These are phyloP conservation scores for Trachemys scripta DNA, from an alignment of 2,113 vertebrate genomes.

Conservation along the genomic window DNA sequence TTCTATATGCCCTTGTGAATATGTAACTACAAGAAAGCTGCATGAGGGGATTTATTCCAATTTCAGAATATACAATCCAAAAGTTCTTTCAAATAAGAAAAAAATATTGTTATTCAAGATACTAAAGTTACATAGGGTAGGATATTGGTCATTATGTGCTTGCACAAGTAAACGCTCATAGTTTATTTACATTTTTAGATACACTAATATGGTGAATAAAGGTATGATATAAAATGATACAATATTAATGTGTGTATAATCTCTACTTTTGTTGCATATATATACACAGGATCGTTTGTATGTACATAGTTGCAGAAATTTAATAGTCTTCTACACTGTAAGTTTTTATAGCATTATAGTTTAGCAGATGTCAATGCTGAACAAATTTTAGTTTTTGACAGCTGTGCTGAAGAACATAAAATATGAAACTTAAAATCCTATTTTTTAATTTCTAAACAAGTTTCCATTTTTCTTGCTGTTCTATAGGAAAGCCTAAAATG, in stretches of 20 bases:
- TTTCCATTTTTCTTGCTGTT: neutral
- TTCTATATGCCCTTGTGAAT: conserved; percentile 65
- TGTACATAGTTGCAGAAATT: neutral
- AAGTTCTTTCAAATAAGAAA: conserved; percentile 36
- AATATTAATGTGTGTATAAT: neutral
- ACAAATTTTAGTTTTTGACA: neutral
- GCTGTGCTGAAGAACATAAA: rapidly evolving
- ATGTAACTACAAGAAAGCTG: conserved; percentile 22
- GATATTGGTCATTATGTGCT: neutral
- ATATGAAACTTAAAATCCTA: neutral
- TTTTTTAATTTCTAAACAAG: neutral
- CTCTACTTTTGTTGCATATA: neutral
- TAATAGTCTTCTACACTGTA: neutral
- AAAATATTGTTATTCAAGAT: neutral
- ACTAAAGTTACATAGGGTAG: neutral
- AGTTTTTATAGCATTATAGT: neutral
- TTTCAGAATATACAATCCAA: conserved; percentile 29
- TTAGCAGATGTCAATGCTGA: neutral
- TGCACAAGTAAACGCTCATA: neutral
- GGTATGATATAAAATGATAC: neutral
- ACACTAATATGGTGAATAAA: neutral
- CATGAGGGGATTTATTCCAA: conserved; percentile 17
- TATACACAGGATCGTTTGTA: neutral
- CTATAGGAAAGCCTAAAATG: neutral
- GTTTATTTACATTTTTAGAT: neutral